Conservation (phyloP, 2,797 vertebrate genomes). For the Smutsia gigantea region DNA sequence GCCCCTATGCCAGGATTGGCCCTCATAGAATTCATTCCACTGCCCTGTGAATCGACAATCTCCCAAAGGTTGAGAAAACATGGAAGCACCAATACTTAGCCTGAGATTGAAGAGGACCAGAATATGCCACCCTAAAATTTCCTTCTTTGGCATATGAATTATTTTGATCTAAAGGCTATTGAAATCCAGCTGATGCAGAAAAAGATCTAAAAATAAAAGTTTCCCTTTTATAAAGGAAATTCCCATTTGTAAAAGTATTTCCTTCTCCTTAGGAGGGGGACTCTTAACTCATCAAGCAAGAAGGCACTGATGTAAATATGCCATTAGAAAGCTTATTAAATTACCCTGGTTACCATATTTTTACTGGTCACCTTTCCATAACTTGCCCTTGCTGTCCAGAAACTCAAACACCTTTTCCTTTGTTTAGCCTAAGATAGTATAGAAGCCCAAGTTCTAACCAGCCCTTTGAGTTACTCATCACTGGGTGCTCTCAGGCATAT, state of each 20-base stretch:
- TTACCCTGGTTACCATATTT: neutral
- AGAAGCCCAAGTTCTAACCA: neutral
- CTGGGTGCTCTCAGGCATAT: neutral
- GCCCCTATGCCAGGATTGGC: neutral
- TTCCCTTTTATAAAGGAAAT: neutral
- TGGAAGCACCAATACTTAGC: neutral
- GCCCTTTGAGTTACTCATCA: neutral
- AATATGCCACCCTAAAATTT: neutral
- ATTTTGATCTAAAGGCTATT: neutral
- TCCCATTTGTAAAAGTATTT: neutral
- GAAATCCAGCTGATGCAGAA: neutral
- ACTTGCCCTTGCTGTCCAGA: neutral
- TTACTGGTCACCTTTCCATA: neutral
- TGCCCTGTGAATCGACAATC: neutral
- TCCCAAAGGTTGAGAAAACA: neutral
- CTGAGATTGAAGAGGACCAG: neutral
- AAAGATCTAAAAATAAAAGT: neutral
- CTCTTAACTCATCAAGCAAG: neutral
- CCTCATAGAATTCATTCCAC: neutral
- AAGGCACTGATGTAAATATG: neutral
- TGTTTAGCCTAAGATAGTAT: no score
- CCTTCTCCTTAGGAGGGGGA: neutral
- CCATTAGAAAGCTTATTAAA: neutral
- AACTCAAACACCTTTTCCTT: neutral
- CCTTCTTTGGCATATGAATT: neutral